phyloP scores from a whole-genome alignment of 2,888 invertebrate species.

The Spodoptera picta region DNA sequence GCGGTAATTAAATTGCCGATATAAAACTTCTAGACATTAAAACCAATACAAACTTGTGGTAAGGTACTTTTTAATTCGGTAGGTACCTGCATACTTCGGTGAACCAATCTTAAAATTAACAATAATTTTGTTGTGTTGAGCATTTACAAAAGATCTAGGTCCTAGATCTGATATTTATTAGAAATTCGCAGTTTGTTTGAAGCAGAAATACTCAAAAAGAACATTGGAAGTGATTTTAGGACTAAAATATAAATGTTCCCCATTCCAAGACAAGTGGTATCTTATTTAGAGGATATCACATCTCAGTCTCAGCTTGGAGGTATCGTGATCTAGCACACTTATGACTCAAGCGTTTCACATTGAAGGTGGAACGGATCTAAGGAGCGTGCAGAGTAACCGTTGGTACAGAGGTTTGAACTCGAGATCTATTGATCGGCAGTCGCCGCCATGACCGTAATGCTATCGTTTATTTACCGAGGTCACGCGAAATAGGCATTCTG shows the following conservation, averaged over 20 bases:
- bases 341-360: constrained; percentile 88
- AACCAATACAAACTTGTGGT: too few relatives aligned
- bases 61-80: too few relatives aligned
- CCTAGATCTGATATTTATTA: too few relatives aligned
- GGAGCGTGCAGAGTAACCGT: constrained; percentile 75
- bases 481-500: constrained; percentile 5
- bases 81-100: too few relatives aligned
- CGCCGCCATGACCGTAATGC: constrained; percentile 14
- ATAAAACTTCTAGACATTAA: too few relatives aligned
- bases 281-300: constrained; percentile 61
- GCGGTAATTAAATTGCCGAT: too few relatives aligned
- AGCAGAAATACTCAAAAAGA: too few relatives aligned
- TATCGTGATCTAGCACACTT: constrained; percentile 84
- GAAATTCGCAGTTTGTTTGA: too few relatives aligned
- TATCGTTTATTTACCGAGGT: not conserved
- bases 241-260: constrained; percentile 73
- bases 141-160: too few relatives aligned
- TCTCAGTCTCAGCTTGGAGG: constrained; percentile 82
- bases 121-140: too few relatives aligned
- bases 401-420: constrained; percentile 32
- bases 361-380: constrained; percentile 86
- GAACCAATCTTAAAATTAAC: too few relatives aligned
- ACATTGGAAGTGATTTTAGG: not conserved
- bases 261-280: constrained; percentile 77
- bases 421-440: constrained; percentile 37